Evolutionary conservation across 2,113 vertebrate species (phyloP), one percentile per base, ranked within the genome.

Genomic region (Phalacrocorax brasilianus): DNA sequence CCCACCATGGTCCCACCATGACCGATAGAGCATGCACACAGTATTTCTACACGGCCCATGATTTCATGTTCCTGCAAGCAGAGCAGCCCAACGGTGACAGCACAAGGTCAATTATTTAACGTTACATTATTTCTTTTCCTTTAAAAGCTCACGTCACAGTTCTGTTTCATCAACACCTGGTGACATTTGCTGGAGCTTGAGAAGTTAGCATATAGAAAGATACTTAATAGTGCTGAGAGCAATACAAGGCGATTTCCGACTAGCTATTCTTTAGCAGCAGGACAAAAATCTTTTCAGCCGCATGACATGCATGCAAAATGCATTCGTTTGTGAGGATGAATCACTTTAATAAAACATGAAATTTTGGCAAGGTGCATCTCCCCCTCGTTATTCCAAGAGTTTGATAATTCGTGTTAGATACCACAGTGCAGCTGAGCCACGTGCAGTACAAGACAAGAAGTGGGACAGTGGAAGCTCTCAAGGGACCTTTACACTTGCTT

Each of bases 1-100:
- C 82, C 58, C 67, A 83, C 49, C 62, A 9, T 7, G 71, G 96
- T 96, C 91, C 95, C 93, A 94, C 61, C 74, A 12, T 28, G 85
- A 76, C n/a, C 8, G 9, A 32, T 62, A 72, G 78, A 83, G 55
- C 58, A 14, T 10, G 18, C 66, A 55, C 38, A 38, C 45, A 5
- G 4, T 58, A 65, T 77, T 87, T 79, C 65, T 65, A n/a, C 91
- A 78, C 13, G 66, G 47, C 11, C 67, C 87, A 83, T 76, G 44
- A 83, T 70, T 85, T 91, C 62, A 15, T 28, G 47, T 83, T 75
- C 40, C 72, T 94, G 35, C 66, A 72, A 26, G 66, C 38, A 73
- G 26, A 82, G 56, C 44, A 49, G 30, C 83, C 9, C 4, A 38
- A 65, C 45, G 65, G 62, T 53, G 84, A 74, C 52, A 67, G 53